phyloP scores from a whole-genome alignment of 2,797 vertebrate species.

The Rhabdophis nuchalis region DNA sequence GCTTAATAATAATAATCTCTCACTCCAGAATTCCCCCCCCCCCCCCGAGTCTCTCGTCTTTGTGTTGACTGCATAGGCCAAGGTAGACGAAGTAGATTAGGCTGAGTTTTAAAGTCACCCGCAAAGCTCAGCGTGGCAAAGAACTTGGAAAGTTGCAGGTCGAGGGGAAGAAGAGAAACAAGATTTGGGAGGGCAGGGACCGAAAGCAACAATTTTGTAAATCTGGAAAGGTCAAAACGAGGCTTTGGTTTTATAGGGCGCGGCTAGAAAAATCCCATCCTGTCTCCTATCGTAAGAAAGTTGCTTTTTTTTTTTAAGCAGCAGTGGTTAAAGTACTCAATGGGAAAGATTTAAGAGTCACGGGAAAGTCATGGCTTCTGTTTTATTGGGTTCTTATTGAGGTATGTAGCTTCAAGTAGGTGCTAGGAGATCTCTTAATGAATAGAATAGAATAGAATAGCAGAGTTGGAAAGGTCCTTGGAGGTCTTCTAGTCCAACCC shows the following conservation, averaged over 20 bases:
- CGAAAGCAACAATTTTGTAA: conserved; percentile 71
- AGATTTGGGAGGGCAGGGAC: background rate
- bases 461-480: no score
- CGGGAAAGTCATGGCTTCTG: conserved; percentile 79
- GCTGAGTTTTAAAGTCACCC: conserved; percentile 62
- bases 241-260: conserved; percentile 71
- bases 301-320: conserved; percentile 70
- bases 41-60: conserved; percentile 51
- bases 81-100: conserved; percentile 46
- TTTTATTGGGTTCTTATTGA: conserved; percentile 82
- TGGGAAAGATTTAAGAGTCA: conserved; percentile 81
- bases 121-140: conserved; percentile 59
- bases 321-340: conserved; percentile 76
- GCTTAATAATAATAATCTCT: conserved; percentile 58
- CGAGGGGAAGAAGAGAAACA: background rate
- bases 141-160: conserved; percentile 55
- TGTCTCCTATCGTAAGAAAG: conserved; percentile 84
- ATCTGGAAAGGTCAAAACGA: conserved; percentile 68
- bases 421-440: conserved; percentile 78
- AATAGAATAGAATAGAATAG: no score
- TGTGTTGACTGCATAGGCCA: conserved; percentile 34
- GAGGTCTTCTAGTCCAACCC: no score
- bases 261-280: conserved; percentile 77
- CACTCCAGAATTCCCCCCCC: conserved; percentile 39
- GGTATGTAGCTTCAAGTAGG: conserved; percentile 76